Evolutionary conservation across 2,797 vertebrate genomes (phyloP).

Genomic region (Brotula barbata): DNA sequence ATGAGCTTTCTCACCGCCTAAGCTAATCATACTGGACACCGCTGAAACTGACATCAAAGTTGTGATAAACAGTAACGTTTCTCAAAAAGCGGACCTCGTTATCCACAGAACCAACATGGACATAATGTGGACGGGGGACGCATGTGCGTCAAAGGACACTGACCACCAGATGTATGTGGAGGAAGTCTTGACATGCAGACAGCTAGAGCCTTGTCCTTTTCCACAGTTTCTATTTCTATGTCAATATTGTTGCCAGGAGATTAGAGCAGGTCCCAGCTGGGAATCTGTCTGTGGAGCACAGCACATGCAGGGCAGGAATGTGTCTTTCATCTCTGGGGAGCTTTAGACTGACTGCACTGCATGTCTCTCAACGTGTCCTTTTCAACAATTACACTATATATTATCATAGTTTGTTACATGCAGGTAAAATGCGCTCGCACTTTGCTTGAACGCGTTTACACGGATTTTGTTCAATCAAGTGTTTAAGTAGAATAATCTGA

Average conservation of each 20-base stretch:
- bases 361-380: constrained; percentile 41
- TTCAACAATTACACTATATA: constrained; percentile 4
- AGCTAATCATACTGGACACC: no score
- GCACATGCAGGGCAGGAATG: constrained; percentile 80
- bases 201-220: constrained; percentile 62
- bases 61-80: no score
- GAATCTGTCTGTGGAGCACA: constrained; percentile 75
- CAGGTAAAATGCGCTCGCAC: no score
- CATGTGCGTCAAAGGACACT: background rate
- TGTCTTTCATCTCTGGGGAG: constrained; percentile 73
- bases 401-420: background rate
- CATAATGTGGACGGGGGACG: background rate
- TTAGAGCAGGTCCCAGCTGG: constrained; percentile 78
- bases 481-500: no score
- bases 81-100: no score
- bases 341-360: constrained; percentile 63
- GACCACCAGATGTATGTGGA: constrained; percentile 61
- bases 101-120: no score
- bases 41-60: no score
- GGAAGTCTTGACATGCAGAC: constrained; percentile 46
- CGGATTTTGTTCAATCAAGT: no score
- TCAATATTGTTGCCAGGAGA: constrained; percentile 80
- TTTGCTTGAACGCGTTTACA: no score
- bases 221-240: constrained; percentile 76
- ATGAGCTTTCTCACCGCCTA: no score